Evolutionary conservation across 2,113 vertebrate genomes (phyloP), one percentile per base, ranked within the genome.

Genomic region (Caloenas nicobarica): DNA sequence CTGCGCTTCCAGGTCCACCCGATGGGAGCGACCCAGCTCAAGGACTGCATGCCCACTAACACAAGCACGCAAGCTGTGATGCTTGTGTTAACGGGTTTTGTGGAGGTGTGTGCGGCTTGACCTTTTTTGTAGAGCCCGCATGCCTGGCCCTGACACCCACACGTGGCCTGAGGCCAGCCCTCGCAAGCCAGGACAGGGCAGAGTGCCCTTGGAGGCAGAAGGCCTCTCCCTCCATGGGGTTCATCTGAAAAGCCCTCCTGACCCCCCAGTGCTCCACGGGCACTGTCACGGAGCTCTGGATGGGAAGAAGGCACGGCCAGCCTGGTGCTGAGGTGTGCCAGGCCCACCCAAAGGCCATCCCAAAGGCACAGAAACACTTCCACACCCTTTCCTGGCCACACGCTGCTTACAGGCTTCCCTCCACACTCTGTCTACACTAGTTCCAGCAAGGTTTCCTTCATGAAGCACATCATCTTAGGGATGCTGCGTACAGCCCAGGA

Each of bases 221-320:
- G 50, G 18, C 17, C 28, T 64, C 31, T 66, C 6, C 22, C 28
- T 79, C 14, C 11, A 4, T 1, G 5, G 31, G 3, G 16, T 3
- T 58, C 7, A 36, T 13, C 48, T 14, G 5, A 51, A 72, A 17
- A 54, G 5, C 26, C 12, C 19, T 38, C 25, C 70, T 68, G 7
- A 64, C 2, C 1, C 4, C 7, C 0, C 18, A 10, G 16, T 29
- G 24, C 18, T 70, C 54, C 36, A 42, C 0, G 1, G n/a, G 36
- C 25, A 26, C 18, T 34, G 44, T 15, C 86, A 21, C 58, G 72
- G 53, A n/a, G n/a, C 0, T 0, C 29, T 51, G 50, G 33, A 18
- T 36, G 40, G 50, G 74, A 68, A 48, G 22, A 58, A 51, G 1
- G 1, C 22, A 57, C 1, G 10, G 36, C 50, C 3, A 38, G 23